phyloP scores from a whole-genome alignment of 1,140 invertebrate genomes.

The Tetraneura akinire region DNA sequence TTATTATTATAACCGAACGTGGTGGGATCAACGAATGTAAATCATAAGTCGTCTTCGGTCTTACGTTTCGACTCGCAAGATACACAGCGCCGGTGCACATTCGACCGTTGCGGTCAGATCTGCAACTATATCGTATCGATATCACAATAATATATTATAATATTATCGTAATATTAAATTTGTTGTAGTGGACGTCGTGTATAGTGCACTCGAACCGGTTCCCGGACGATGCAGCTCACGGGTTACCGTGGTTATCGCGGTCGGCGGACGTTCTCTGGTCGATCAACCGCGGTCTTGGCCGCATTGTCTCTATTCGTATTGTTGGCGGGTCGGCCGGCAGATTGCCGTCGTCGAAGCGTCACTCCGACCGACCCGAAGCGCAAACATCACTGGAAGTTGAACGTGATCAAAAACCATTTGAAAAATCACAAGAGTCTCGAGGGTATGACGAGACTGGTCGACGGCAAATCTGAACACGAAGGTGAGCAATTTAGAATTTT shows the following conservation, averaged over 20 bases:
- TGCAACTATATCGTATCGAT: too few relatives aligned
- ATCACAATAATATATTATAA: too few relatives aligned
- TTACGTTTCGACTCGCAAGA: too few relatives aligned
- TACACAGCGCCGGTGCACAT: too few relatives aligned
- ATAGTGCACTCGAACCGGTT: background rate
- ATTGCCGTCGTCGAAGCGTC: background rate
- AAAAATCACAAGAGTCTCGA: conserved; percentile 38
- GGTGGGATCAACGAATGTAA: too few relatives aligned
- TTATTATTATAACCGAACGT: too few relatives aligned
- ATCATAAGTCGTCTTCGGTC: too few relatives aligned
- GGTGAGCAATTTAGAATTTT: background rate
- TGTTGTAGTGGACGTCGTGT: background rate
- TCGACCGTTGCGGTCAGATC: too few relatives aligned
- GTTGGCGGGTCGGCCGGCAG: background rate
- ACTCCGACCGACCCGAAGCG: background rate
- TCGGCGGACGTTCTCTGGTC: background rate
- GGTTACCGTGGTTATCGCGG: conserved; percentile 11
- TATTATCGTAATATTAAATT: too few relatives aligned
- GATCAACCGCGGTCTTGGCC: background rate
- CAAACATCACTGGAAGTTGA: conserved; percentile 17
- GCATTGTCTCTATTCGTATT: background rate
- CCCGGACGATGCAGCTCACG: background rate
- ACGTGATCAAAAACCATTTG: conserved; percentile 34
- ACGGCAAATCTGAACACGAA: conserved; percentile 7
- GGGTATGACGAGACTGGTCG: conserved; percentile 29